phyloP scores from a whole-genome alignment of 2,113 vertebrate species.

The Herpetotheres cachinnans region DNA sequence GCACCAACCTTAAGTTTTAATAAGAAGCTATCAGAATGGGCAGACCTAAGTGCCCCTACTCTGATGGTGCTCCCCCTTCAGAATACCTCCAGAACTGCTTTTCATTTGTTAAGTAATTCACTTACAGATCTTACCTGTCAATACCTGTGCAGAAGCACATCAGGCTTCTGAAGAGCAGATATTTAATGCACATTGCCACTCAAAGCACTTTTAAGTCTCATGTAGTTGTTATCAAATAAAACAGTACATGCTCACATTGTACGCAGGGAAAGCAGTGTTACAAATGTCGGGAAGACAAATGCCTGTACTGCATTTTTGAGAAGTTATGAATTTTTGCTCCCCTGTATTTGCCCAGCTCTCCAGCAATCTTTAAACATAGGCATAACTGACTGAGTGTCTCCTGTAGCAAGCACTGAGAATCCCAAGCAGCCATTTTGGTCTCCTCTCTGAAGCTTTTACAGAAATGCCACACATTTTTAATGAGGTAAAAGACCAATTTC shows the following conservation, averaged over 20 bases:
- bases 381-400: not conserved
- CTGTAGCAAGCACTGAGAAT: not conserved
- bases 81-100: not conserved
- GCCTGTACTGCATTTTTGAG: not conserved
- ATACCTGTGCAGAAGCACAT: not conserved
- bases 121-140: not conserved
- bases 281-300: not conserved
- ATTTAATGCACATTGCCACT: not conserved
- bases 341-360: not conserved
- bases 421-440: not conserved
- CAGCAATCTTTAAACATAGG: not conserved
- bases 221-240: not conserved
- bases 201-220: not conserved
- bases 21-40: not conserved
- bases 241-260: not conserved
- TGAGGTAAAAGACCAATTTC: not conserved
- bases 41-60: not conserved
- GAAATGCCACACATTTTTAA: not conserved
- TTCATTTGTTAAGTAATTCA: not conserved
- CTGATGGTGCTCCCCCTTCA: not conserved
- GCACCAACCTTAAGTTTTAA: not conserved
- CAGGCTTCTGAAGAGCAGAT: not conserved
- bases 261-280: not conserved
- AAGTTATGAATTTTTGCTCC: not conserved
- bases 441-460: not conserved